Evolutionary conservation across 1,140 invertebrate genomes (phyloP).

Genomic region (Neodiprion fabricii): DNA sequence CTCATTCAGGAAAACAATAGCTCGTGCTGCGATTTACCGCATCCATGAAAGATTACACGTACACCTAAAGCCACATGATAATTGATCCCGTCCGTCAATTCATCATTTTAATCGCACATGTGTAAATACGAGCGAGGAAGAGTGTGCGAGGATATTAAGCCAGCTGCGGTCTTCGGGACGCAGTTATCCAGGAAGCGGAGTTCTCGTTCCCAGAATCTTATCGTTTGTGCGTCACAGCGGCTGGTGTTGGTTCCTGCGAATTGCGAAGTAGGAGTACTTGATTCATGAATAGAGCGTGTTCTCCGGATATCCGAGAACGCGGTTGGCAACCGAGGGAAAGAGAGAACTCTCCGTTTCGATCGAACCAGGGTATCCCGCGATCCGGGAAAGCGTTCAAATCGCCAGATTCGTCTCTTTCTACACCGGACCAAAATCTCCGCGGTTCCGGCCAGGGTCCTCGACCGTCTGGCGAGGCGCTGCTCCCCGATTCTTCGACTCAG

Average conservation of each 20-base stretch:
- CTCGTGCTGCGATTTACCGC: no score
- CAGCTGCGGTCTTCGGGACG: not conserved
- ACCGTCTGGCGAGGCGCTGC: not conserved
- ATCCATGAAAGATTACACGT: no score
- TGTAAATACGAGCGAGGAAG: no score
- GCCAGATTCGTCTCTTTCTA: not conserved
- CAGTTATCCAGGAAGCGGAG: not conserved
- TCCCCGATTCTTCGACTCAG: slow-evolving; percentile 13
- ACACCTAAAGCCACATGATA: no score
- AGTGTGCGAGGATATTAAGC: not conserved
- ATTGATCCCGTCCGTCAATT: no score
- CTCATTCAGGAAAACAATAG: no score
- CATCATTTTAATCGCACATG: no score
- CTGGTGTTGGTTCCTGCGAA: not conserved
- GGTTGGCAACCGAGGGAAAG: not conserved
- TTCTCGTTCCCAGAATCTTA: not conserved
- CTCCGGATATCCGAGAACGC: not conserved
- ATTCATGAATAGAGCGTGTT: not conserved
- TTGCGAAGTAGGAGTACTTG: not conserved
- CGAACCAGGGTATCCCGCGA: not conserved
- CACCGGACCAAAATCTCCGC: not conserved
- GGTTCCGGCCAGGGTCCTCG: not conserved
- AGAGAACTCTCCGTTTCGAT: not conserved
- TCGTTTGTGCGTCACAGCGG: not conserved
- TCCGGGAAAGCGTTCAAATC: not conserved